Evolutionary conservation across 2,888 invertebrate genomes (phyloP).

Genomic region (Epiblema foenella): DNA sequence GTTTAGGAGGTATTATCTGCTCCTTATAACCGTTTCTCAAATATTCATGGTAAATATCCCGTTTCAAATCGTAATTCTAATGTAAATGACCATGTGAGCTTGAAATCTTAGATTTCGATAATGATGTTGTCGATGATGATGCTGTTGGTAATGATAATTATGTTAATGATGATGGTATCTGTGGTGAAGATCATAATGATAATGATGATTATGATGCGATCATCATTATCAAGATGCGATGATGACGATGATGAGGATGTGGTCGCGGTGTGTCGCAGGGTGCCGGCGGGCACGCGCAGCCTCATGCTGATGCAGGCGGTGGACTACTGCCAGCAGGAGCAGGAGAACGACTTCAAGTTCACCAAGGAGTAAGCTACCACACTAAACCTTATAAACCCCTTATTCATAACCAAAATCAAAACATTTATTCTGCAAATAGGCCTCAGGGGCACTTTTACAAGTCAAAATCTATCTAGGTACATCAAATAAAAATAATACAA

Average conservation of each 20-base stretch:
- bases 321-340: slow-evolving; percentile 79
- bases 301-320: slow-evolving; percentile 78
- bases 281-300: slow-evolving; percentile 71
- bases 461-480: too few relatives aligned
- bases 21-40: too few relatives aligned
- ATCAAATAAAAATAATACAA: too few relatives aligned
- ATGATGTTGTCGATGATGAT: background rate
- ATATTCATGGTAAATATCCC: too few relatives aligned
- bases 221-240: background rate
- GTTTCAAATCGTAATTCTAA: too few relatives aligned
- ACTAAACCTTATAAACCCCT: too few relatives aligned
- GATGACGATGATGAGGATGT: background rate
- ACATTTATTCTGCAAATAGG: too few relatives aligned
- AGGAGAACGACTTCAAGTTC: slow-evolving; percentile 73
- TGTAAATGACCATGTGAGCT: too few relatives aligned
- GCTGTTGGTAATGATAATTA: background rate
- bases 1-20: too few relatives aligned
- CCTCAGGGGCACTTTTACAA: too few relatives aligned
- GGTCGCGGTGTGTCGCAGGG: slow-evolving; percentile 54
- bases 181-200: background rate
- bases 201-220: background rate
- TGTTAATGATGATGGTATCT: background rate
- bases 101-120: too few relatives aligned
- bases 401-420: too few relatives aligned
- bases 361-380: slow-evolving; percentile 65